Percentiles rank a stretch among this genome's conserved stretches.
Conservation (phyloP, 2,888 invertebrate genomes). For the Cheilosia soror region DNA sequence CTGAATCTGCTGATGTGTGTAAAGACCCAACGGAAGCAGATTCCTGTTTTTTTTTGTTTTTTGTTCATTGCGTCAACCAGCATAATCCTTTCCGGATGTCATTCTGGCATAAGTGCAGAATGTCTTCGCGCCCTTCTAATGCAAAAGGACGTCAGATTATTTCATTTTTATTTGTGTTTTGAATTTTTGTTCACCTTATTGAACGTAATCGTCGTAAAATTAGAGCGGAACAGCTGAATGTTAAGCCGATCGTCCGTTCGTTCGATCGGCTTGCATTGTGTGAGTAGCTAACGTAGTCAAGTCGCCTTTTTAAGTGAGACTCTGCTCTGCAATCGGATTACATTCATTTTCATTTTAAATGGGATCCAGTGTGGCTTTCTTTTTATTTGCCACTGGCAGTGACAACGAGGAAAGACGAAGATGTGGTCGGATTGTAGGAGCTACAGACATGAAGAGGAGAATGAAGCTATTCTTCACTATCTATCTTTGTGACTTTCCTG, state of each 20-base stretch:
- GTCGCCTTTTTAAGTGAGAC: neutral
- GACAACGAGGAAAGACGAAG: too few species aligned
- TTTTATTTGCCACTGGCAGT: too few species aligned
- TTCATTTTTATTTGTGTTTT: constrained; percentile 14
- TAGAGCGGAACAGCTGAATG: constrained; percentile 4
- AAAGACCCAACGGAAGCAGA: constrained; percentile 33
- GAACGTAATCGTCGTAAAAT: constrained; percentile 31
- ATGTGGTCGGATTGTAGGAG: too few species aligned
- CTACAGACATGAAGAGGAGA: too few species aligned
- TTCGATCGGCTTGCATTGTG: too few species aligned
- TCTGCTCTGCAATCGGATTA: neutral
- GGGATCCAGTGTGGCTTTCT: too few species aligned
- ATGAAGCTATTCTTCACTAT: too few species aligned
- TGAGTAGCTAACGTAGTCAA: too few species aligned
- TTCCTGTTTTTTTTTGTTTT: neutral
- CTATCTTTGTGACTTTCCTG: too few species aligned
- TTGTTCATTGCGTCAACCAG: constrained; percentile 26
- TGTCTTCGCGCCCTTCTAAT: neutral
- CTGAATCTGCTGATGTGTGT: constrained; percentile 1
- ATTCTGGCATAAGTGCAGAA: neutral
- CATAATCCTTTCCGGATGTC: constrained; percentile 52
- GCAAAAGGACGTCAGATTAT: constrained; percentile 5
- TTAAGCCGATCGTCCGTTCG: constrained; percentile 1
- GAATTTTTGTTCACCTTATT: neutral
- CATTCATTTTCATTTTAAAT: too few species aligned